These are phyloP conservation scores for Cettia cetti DNA, from an alignment of 2,113 vertebrate species.

Conservation along the genomic window DNA sequence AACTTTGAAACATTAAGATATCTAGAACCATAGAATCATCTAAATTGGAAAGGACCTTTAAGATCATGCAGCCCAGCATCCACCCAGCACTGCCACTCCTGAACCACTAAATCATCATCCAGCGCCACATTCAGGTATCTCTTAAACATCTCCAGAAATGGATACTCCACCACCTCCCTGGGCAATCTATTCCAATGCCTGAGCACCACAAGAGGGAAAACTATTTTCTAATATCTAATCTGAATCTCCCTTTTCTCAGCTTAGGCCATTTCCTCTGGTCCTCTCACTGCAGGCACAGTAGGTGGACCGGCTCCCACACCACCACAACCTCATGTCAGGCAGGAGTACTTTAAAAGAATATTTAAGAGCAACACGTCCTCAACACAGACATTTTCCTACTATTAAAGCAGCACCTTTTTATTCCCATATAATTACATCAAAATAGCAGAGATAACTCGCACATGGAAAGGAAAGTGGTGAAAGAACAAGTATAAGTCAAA, in stretches of 20 bases:
- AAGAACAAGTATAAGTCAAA: fast-evolving
- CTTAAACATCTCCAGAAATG: neutral
- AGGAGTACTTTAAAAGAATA: neutral
- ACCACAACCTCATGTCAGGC: no score
- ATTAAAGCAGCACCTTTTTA: fast-evolving
- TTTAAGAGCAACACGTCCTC: neutral
- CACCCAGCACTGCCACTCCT: neutral
- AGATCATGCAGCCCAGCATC: neutral
- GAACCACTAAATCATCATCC: neutral
- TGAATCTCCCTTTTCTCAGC: neutral
- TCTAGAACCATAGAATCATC: neutral
- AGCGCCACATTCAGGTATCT: neutral
- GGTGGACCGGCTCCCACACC: neutral
- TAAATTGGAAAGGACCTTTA: neutral
- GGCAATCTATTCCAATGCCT: neutral
- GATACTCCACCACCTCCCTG: neutral
- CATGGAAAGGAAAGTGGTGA: fast-evolving
- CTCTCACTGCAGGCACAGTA: neutral
- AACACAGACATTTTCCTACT: fast-evolving
- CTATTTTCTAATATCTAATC: neutral
- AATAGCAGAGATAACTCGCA: fast-evolving
- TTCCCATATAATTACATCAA: fast-evolving
- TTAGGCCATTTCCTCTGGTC: neutral
- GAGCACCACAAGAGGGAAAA: neutral
- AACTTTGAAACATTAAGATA: neutral